These are phyloP conservation scores for Pachypeltis micranthus DNA, from an alignment of 1,140 invertebrate species.

Conservation along the genomic window DNA sequence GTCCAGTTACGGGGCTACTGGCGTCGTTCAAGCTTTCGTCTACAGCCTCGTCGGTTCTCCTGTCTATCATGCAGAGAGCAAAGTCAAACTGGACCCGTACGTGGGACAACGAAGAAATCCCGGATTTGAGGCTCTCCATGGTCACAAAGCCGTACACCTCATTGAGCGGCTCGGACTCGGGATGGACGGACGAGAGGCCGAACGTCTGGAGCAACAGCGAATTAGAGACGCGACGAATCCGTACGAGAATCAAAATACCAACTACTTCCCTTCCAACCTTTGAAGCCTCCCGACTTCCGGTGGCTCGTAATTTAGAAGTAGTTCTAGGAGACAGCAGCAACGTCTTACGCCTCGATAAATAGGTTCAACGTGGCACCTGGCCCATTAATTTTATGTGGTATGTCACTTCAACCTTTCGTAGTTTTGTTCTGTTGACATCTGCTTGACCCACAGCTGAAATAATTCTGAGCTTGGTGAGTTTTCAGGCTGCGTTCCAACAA, in stretches of 20 bases:
- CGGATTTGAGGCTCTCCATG: slow-evolving; percentile 25
- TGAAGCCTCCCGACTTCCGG: too few relatives aligned
- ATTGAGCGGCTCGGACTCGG: slow-evolving; percentile 27
- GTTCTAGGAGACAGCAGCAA: too few relatives aligned
- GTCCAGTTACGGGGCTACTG: not conserved
- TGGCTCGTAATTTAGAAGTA: too few relatives aligned
- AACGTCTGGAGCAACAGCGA: slow-evolving; percentile 23
- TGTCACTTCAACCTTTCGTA: too few relatives aligned
- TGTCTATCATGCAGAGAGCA: slow-evolving; percentile 19
- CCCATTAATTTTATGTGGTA: too few relatives aligned
- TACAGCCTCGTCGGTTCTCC: slow-evolving; percentile 23
- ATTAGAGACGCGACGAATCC: slow-evolving; percentile 19
- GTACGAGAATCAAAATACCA: not conserved
- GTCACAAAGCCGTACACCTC: slow-evolving; percentile 20
- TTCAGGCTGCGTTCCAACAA: too few relatives aligned
- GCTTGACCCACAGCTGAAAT: too few relatives aligned
- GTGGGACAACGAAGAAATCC: slow-evolving; percentile 18
- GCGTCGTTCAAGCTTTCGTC: slow-evolving; percentile 8
- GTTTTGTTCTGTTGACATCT: too few relatives aligned
- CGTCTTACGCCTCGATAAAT: too few relatives aligned
- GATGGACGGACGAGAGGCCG: slow-evolving; percentile 21
- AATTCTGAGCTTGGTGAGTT: too few relatives aligned
- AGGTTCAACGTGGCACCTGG: too few relatives aligned
- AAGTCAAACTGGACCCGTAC: slow-evolving; percentile 27
- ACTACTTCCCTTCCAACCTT: not conserved